Evolutionary conservation across 2,797 vertebrate genomes (phyloP), one percentile per base, ranked within the genome.

Genomic region (Passerculus sandwichensis): DNA sequence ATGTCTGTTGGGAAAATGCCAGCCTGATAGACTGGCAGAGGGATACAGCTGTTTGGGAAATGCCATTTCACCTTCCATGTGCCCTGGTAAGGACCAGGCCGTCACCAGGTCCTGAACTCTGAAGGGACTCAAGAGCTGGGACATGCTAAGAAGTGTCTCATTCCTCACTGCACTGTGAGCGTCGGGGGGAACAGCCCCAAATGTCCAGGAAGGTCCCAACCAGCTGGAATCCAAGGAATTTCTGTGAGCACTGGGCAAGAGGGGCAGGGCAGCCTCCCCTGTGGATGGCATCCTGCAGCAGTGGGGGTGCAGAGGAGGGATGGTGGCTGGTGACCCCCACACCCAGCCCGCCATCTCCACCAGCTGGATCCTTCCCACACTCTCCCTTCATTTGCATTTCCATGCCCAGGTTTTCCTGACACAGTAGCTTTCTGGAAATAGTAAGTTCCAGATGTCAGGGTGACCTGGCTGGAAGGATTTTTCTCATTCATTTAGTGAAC

Each of bases 251-350:
- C 15, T n/a, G 50, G 71, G 60, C 53, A 56, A 13, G 66, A 38
- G 21, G 16, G 30, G 36, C 53, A 64, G 45, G 34, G 15, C 5
- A 57, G 19, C 29, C 65, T 79, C 27, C 36, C 32, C 44, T 45
- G 26, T 1, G 2, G 34, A 15, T 57, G 5, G 0, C 29, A 47
- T 47, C 32, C 26, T 4, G 5, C 0, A 1, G 25, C 18, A 67
- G 38, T 12, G 61, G 69, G 48, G 12, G 15, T 51, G 22, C 26
- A 59, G 53, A 42, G 57, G 44, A 59, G 71, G 29, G 61, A 4
- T 50, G 48, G 18, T 1, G 1, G 42, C 10, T 23, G n/a, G 26
- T 65, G 67, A 45, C 12, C 15, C 44, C 15, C 38, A 22, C 40
- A 6, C 15, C 15, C 15, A 42, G 10, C 48, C 34, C n/a, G 14